A percentile compares a stretch with the other conserved stretches of the same genome.
These are phyloP conservation scores for Argyra leucocephala DNA, from an alignment of 2,888 invertebrate species.

Conservation along the genomic window DNA sequence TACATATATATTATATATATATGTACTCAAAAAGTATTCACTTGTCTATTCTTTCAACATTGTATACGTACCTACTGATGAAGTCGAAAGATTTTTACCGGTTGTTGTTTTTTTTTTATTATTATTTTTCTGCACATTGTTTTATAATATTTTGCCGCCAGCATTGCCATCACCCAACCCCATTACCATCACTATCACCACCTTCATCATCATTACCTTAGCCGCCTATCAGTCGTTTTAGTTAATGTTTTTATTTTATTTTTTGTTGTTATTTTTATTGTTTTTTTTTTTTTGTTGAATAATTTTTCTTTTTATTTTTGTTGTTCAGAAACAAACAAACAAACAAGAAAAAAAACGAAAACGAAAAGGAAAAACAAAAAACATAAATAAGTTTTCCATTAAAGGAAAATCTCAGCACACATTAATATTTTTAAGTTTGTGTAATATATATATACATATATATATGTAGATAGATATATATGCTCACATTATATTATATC, in stretches of 20 bases:
- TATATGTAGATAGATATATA: neutral
- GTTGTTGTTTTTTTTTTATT: no score
- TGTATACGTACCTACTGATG: no score
- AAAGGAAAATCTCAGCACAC: conserved; percentile 1
- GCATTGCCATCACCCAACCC: no score
- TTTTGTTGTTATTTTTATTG: neutral
- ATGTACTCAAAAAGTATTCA: no score
- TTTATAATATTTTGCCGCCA: no score
- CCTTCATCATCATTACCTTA: neutral
- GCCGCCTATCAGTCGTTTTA: neutral
- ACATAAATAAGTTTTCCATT: conserved; percentile 1
- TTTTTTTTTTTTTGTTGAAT: neutral
- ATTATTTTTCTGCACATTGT: no score
- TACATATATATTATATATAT: no score
- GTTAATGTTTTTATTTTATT: no score
- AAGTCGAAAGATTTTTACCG: no score
- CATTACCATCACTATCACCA: neutral
- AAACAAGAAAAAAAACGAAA: neutral
- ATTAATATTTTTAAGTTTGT: neutral
- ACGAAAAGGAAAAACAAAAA: neutral
- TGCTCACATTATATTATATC: no score
- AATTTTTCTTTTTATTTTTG: neutral
- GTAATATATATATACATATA: neutral
- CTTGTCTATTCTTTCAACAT: no score
- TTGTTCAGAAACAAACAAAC: no score